phyloP scores from a whole-genome alignment of 2,888 invertebrate genomes.

The Ceriagrion tenellum region DNA sequence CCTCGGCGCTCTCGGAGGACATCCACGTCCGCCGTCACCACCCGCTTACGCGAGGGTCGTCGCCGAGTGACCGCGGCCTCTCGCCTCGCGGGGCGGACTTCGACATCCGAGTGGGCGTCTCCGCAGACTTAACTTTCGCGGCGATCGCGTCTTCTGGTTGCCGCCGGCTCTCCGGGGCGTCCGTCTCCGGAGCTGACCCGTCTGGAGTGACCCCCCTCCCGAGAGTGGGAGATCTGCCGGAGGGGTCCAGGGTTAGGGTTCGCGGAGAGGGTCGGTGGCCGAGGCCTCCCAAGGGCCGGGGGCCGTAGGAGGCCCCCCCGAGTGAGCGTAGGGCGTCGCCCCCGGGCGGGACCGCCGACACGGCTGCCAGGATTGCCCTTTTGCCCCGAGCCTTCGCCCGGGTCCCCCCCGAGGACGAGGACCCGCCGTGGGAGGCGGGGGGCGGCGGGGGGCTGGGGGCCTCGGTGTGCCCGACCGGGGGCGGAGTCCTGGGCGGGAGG shows the following conservation, averaged over 20 bases:
- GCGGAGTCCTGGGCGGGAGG: constrained; percentile 70
- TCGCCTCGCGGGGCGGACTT: too few species aligned
- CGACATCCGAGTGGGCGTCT: too few species aligned
- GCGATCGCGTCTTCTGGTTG: not conserved
- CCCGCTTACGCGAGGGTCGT: not conserved
- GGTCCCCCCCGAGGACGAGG: constrained; percentile 53
- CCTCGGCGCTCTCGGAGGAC: not conserved
- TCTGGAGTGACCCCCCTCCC: not conserved
- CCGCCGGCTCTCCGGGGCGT: not conserved
- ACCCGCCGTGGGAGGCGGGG: constrained; percentile 48
- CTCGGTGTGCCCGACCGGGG: constrained; percentile 68
- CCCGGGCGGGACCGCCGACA: constrained; percentile 25
- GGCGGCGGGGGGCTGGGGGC: not conserved
- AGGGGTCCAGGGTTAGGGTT: not conserved
- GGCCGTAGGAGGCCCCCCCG: not conserved
- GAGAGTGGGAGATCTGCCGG: not conserved
- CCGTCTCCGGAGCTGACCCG: not conserved
- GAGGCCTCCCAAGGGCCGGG: not conserved
- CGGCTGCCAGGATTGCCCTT: constrained; percentile 62
- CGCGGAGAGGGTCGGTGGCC: not conserved
- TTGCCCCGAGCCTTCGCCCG: constrained; percentile 58
- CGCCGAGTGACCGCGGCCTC: too few species aligned
- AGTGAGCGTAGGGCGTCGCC: not conserved
- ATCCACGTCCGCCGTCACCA: not conserved
- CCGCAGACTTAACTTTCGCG: not conserved